These are phyloP conservation scores for Microhierax caerulescens DNA, from an alignment of 2,797 vertebrate species.

Conservation along the genomic window DNA sequence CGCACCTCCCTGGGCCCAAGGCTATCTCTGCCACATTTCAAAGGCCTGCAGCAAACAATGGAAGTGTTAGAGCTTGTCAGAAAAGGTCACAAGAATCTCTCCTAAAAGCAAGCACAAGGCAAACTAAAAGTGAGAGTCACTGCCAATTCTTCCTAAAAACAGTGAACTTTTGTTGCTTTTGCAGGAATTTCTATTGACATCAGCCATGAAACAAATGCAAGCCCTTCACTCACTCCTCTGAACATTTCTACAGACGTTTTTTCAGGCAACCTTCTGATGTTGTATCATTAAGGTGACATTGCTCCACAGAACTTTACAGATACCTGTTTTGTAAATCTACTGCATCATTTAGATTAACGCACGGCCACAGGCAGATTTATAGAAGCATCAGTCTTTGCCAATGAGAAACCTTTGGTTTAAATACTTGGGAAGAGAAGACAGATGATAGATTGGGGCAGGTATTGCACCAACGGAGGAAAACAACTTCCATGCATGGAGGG, in stretches of 20 bases:
- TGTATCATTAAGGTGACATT: background rate
- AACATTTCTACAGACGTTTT: background rate
- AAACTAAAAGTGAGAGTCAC: constrained; percentile 26
- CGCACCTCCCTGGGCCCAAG: constrained; percentile 63
- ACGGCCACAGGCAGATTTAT: background rate
- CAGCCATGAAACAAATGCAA: constrained; percentile 12
- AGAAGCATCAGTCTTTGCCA: background rate
- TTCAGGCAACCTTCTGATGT: background rate
- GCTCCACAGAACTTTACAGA: background rate
- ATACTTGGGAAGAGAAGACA: background rate
- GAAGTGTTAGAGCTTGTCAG: constrained; percentile 66
- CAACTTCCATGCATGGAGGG: background rate
- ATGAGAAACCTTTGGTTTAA: background rate
- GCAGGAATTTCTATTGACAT: constrained; percentile 20
- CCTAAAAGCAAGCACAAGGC: constrained; percentile 46
- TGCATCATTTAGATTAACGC: background rate
- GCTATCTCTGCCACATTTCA: constrained; percentile 69
- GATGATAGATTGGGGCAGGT: background rate
- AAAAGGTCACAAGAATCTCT: constrained; percentile 59
- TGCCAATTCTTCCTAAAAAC: constrained; percentile 54
- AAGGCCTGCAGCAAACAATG: constrained; percentile 69
- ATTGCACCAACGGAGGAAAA: background rate
- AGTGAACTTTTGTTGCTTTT: constrained; percentile 46
- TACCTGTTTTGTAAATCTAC: background rate
- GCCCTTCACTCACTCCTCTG: constrained; percentile 1